Evolutionary conservation across 1,140 invertebrate genomes (phyloP).

Genomic region (Drosophila pruinosa): DNA sequence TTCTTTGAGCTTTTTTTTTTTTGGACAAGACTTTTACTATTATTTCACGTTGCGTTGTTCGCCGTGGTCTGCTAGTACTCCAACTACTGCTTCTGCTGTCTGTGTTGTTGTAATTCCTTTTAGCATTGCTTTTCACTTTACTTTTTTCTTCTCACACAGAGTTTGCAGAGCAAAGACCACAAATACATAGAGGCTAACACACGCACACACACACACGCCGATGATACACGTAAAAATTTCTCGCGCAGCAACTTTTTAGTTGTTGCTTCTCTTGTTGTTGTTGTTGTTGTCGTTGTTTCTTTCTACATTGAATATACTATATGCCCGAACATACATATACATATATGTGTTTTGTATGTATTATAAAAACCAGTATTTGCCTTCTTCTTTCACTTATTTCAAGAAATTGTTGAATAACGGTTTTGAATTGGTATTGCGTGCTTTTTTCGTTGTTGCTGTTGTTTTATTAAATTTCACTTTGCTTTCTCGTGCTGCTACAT

Average conservation of each 20-base stretch:
- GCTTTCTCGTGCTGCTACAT: constrained; percentile 62
- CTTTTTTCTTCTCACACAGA: constrained; percentile 33
- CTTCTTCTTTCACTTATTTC: constrained; percentile 79
- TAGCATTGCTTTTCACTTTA: constrained; percentile 76
- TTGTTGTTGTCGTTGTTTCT: constrained; percentile 40
- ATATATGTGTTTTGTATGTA: constrained; percentile 24
- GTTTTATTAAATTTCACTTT: constrained; percentile 76
- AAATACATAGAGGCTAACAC: constrained; percentile 14
- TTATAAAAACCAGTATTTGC: constrained; percentile 74
- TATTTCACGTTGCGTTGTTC: constrained; percentile 31
- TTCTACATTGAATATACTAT: constrained; percentile 49
- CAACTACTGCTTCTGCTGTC: constrained; percentile 11
- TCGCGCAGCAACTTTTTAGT: constrained; percentile 70
- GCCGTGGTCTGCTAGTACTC: constrained; percentile 13
- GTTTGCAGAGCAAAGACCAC: constrained; percentile 19
- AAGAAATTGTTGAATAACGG: constrained; percentile 79
- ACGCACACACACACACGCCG: constrained; percentile 30
- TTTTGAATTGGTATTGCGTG: constrained; percentile 50
- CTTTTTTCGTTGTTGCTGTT: constrained; percentile 47
- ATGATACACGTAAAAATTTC: constrained; percentile 70
- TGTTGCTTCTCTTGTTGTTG: constrained; percentile 39
- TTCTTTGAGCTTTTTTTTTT: constrained; percentile 13
- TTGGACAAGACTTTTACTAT: constrained; percentile 47
- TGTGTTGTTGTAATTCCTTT: constrained; percentile 56
- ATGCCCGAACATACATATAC: constrained; percentile 17